These are phyloP conservation scores for Heliothis peltigera DNA, from an alignment of 2,888 invertebrate genomes.

Conservation along the genomic window DNA sequence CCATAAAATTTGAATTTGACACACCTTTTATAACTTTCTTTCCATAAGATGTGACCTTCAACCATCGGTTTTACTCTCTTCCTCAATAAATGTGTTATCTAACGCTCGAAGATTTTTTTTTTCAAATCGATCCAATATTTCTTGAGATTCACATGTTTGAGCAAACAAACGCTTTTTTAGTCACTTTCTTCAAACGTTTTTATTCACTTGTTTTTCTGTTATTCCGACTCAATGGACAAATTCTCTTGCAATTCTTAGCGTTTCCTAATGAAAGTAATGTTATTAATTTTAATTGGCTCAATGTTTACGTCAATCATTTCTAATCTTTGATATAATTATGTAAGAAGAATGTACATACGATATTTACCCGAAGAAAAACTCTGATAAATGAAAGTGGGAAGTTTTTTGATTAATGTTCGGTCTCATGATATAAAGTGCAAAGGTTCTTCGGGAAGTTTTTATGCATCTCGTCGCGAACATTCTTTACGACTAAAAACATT, in stretches of 20 bases:
- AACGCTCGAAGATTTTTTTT: no score
- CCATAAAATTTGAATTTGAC: conserved; percentile 37
- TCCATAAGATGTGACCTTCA: conserved; percentile 18
- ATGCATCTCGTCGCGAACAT: conserved; percentile 16
- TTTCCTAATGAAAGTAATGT: conserved; percentile 6
- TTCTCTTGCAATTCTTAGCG: conserved; percentile 9
- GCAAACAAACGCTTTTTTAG: no score
- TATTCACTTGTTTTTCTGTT: conserved; percentile 1
- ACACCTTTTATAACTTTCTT: conserved; percentile 41
- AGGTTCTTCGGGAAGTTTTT: conserved; percentile 9
- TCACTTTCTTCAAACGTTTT: no score
- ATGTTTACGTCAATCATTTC: conserved; percentile 15
- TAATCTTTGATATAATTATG: conserved; percentile 19
- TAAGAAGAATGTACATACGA: conserved; percentile 15
- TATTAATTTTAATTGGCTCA: conserved; percentile 39
- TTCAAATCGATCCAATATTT: no score
- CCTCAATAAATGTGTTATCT: no score
- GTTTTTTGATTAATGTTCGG: conserved; percentile 24
- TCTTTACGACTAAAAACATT: conserved; percentile 13
- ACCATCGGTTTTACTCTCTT: not conserved
- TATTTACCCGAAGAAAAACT: conserved; percentile 19
- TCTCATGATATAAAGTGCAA: not conserved
- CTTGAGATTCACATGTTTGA: no score
- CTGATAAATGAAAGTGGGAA: conserved; percentile 14
- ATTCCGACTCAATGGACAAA: conserved; percentile 10